Conservation (phyloP, 1,140 invertebrate genomes). For the Coenobita brevimanus region DNA sequence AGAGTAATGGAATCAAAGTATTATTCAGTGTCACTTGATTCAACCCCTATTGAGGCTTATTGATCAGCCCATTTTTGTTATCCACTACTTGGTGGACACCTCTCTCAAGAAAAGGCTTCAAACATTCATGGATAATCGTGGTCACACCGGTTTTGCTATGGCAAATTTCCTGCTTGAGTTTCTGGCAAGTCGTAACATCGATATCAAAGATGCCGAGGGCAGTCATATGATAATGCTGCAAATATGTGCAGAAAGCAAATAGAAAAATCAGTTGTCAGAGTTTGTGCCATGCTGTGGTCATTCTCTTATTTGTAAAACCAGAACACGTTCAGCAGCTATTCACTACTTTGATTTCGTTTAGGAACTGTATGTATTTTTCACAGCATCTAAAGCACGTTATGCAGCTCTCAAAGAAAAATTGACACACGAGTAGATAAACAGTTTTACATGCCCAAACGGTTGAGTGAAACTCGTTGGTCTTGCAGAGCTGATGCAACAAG, state of each 20-base stretch:
- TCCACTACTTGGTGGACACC: too few relatives aligned
- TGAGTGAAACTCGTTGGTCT: constrained; percentile 13
- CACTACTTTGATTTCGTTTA: constrained; percentile 19
- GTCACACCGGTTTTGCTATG: too few relatives aligned
- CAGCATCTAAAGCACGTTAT: neutral
- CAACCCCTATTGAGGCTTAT: constrained; percentile 10
- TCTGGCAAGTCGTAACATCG: too few relatives aligned
- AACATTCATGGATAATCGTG: too few relatives aligned
- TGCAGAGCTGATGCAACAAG: constrained; percentile 16
- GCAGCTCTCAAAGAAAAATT: neutral
- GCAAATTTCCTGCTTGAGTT: too few relatives aligned
- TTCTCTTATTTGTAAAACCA: neutral
- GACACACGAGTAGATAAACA: neutral
- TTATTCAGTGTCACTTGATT: neutral
- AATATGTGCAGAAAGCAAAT: too few relatives aligned
- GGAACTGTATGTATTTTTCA: constrained; percentile 7
- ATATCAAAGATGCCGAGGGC: too few relatives aligned
- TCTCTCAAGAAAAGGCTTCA: too few relatives aligned
- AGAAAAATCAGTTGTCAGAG: neutral
- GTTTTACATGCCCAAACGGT: neutral
- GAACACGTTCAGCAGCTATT: constrained; percentile 10
- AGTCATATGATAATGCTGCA: too few relatives aligned
- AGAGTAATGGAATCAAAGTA: constrained; percentile 7
- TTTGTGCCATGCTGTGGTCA: constrained; percentile 13
- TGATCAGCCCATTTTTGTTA: neutral